These are phyloP conservation scores for Phylloscopus trochiloides DNA, from an alignment of 2,113 vertebrate genomes.

Conservation along the genomic window DNA sequence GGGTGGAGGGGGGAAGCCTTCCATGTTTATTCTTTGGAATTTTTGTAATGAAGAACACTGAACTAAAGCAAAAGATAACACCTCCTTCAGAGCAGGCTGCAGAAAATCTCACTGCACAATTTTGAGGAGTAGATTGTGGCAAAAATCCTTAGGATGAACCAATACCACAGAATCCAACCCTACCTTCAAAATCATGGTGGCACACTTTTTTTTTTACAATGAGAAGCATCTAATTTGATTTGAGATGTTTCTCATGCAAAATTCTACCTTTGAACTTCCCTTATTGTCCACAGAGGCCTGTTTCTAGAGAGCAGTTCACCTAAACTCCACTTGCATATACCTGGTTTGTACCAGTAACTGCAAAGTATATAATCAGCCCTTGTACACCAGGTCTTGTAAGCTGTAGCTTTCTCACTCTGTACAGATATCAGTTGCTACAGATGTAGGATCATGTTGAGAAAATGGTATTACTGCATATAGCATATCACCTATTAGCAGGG, in stretches of 20 bases:
- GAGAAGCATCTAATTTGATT: neutral
- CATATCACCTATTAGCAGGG: neutral
- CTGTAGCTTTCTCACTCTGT: neutral
- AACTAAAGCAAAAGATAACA: neutral
- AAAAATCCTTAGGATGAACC: neutral
- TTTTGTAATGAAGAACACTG: neutral
- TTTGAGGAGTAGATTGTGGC: neutral
- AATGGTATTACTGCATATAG: accelerated
- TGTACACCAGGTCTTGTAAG: neutral
- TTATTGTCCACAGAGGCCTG: neutral
- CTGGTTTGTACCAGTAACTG: neutral
- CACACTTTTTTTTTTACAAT: neutral
- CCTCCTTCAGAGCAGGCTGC: neutral
- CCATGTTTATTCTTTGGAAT: neutral
- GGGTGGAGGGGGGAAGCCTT: accelerated
- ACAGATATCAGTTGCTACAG: neutral
- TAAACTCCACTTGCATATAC: neutral
- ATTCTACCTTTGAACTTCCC: neutral
- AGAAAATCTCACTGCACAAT: neutral
- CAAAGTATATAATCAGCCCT: neutral
- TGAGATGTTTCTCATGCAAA: neutral
- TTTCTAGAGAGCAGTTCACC: neutral
- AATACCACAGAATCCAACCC: neutral
- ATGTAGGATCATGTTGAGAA: neutral
- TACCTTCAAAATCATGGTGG: neutral